Evolutionary conservation across 2,888 invertebrate genomes (phyloP), one percentile per base, ranked within the genome.

Genomic region (Pachliopta kotzebuea): DNA sequence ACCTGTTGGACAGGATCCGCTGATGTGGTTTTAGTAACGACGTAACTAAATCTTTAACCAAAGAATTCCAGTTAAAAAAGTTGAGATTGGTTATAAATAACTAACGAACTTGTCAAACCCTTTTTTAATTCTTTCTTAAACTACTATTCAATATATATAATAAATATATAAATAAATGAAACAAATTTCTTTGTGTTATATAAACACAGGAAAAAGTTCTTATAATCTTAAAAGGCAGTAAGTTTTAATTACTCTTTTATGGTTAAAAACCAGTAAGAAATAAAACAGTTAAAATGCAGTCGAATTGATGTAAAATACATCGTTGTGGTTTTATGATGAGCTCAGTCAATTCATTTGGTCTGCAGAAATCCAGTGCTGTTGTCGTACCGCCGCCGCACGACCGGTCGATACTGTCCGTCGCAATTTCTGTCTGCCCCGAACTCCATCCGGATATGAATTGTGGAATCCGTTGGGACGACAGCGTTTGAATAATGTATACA

Each of bases 381-480:
- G 68, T 70, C 68, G 66, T 68, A 62, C 60, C 68, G 60, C 62
- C 64, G 66, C 65, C 64, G 69, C 63, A 73, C 70, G 67, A 68
- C 68, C 67, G 73, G 69, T 72, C 73, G 73, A 72, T 72, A 72
- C 60, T 53, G 57, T 26, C 63, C 66, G 64, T 50, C 66, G 67
- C 67, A 72, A 74, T 79, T 75, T 76, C 74, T 74, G 78, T 76
- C 76, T 77, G 76, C 74, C 74, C 73, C 77, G 74, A 75, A 70
- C 76, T 73, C 66, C 69, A 72, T 73, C 71, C 72, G 75, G 74
- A 78, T 81, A 80, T 78, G 77, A 82, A 74, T 68, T 68, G 68
- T 69, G 70, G 68, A 67, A 68, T 74, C 75, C 79, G 77, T 80
- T 72, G 76, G 71, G 68, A 72, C 67, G 69, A 74, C 74, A 68